These are phyloP conservation scores for Mya arenaria DNA, from an alignment of 1,140 invertebrate species.

Conservation along the genomic window DNA sequence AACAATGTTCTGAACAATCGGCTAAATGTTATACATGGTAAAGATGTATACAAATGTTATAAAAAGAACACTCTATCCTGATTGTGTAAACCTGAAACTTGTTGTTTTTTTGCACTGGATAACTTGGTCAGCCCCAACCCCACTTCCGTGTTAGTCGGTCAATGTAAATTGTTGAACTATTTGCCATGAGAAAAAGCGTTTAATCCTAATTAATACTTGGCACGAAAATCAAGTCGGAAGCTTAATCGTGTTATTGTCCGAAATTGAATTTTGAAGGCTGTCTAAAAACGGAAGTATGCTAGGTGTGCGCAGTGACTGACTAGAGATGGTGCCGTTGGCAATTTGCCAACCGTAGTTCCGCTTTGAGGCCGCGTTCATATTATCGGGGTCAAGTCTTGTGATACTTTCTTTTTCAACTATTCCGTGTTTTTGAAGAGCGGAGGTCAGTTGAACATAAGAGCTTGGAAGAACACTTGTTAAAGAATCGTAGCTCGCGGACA, in stretches of 20 bases:
- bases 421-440: neutral
- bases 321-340: slow-evolving; percentile 51
- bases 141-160: too few relatives aligned
- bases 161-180: too few relatives aligned
- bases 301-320: slow-evolving; percentile 47
- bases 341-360: slow-evolving; percentile 50
- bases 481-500: slow-evolving; percentile 32
- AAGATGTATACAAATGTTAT: too few relatives aligned
- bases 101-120: too few relatives aligned
- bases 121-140: too few relatives aligned
- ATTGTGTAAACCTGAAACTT: too few relatives aligned
- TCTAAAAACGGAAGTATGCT: slow-evolving; percentile 54
- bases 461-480: slow-evolving; percentile 44
- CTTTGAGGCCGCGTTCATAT: slow-evolving; percentile 32
- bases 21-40: too few relatives aligned
- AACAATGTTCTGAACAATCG: too few relatives aligned
- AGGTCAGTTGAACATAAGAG: slow-evolving; percentile 24
- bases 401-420: slow-evolving; percentile 29
- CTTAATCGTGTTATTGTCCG: slow-evolving; percentile 40
- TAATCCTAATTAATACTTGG: too few relatives aligned
- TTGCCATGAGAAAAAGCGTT: too few relatives aligned
- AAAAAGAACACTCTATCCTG: too few relatives aligned
- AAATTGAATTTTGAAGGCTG: slow-evolving; percentile 38
- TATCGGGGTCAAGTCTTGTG: slow-evolving; percentile 32
- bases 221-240: slow-evolving; percentile 27